Evolutionary conservation across 2,888 invertebrate species (phyloP).

Genomic region (Neria commutata): DNA sequence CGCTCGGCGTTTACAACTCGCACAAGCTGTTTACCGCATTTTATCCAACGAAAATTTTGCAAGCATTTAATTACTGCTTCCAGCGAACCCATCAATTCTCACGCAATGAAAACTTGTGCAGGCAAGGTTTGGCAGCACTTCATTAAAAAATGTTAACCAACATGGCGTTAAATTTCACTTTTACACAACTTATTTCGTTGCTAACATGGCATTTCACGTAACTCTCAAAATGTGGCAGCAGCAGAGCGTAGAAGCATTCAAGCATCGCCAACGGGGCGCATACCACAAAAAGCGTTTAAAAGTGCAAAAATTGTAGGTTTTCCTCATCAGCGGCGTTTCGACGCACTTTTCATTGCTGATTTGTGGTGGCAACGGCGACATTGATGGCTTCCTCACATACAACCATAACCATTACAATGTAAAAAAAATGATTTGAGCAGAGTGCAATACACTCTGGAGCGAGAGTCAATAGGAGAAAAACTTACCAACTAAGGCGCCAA

Average conservation of each 20-base stretch:
- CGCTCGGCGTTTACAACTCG: too few species aligned
- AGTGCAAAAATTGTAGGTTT: slow-evolving; percentile 1
- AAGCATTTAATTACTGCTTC: too few species aligned
- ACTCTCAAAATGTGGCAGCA: not conserved
- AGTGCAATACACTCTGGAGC: slow-evolving; percentile 1
- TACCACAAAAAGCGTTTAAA: not conserved
- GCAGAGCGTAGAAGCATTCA: not conserved
- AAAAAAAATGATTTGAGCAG: not conserved
- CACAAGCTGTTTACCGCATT: too few species aligned
- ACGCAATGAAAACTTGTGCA: not conserved
- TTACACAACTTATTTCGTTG: not conserved
- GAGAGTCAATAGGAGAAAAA: not conserved
- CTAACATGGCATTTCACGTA: not conserved
- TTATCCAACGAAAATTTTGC: too few species aligned
- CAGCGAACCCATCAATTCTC: too few species aligned
- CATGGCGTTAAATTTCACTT: not conserved
- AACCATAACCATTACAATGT: not conserved
- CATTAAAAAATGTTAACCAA: not conserved
- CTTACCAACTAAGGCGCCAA: not conserved
- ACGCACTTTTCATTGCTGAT: not conserved
- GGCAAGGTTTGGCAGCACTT: not conserved
- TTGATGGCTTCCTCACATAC: too few species aligned
- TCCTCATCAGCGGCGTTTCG: not conserved
- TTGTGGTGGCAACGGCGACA: not conserved
- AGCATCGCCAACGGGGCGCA: not conserved